Conservation (phyloP, 2,797 vertebrate species). For the Arnoldichthys spilopterus region DNA sequence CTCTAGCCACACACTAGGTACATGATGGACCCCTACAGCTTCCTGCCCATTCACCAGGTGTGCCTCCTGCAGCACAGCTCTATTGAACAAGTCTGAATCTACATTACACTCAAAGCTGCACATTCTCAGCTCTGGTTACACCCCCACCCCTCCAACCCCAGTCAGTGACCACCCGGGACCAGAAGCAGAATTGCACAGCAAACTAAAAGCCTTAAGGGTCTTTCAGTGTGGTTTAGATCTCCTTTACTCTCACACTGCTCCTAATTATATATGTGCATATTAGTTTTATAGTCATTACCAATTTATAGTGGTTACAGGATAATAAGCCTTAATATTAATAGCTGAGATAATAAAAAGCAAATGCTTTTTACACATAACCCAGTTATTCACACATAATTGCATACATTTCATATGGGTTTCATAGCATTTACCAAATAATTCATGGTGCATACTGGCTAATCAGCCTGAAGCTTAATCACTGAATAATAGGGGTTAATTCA, state of each 20-base stretch:
- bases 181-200: neutral
- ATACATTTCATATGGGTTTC: neutral
- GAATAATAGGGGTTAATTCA: conserved; percentile 5
- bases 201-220: neutral
- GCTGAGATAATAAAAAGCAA: neutral
- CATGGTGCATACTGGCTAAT: neutral
- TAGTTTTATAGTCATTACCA: neutral
- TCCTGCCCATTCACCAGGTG: conserved; percentile 50
- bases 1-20: conserved; percentile 44
- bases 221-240: neutral
- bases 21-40: conserved; percentile 19
- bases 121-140: conserved; percentile 29
- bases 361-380: neutral
- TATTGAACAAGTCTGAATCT: conserved; percentile 28
- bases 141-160: neutral
- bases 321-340: neutral
- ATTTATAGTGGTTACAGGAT: neutral
- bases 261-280: neutral
- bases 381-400: neutral
- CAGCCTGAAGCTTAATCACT: neutral
- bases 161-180: conserved; percentile 5
- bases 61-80: conserved; percentile 11
- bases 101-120: neutral
- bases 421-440: neutral
- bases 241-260: neutral